Evolutionary conservation across 2,113 vertebrate species (phyloP).

Genomic region (Pyrgilauda ruficollis): DNA sequence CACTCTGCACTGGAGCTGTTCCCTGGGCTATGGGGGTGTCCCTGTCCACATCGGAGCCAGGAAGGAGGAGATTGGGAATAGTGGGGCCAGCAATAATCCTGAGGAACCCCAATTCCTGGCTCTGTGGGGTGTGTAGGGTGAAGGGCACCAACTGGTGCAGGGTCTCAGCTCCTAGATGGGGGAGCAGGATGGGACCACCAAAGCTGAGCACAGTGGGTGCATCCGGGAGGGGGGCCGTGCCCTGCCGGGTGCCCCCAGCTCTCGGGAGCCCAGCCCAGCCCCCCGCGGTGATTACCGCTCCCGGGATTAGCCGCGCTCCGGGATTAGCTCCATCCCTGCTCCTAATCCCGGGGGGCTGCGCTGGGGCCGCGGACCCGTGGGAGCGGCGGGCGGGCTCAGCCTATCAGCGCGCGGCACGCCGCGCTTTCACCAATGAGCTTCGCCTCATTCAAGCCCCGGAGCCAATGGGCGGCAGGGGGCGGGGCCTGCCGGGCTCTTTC

Average conservation of each 20-base stretch:
- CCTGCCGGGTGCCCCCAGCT: accelerated
- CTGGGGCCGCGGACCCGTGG: not conserved
- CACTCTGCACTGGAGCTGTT: too few relatives aligned
- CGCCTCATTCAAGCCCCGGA: accelerated
- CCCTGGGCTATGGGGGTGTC: not conserved
- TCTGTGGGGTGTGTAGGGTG: not conserved
- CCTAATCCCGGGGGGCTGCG: not conserved
- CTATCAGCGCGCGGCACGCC: not conserved
- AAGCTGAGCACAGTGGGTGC: not conserved
- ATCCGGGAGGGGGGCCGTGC: too few relatives aligned
- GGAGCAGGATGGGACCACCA: accelerated
- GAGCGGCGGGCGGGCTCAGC: not conserved
- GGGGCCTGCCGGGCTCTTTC: not conserved
- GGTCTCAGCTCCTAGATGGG: accelerated
- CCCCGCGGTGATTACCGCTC: not conserved
- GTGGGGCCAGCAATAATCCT: not conserved
- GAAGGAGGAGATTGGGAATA: too few relatives aligned
- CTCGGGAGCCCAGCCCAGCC: not conserved
- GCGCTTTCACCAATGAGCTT: not conserved
- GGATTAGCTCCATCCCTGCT: not conserved
- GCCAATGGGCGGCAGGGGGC: not conserved
- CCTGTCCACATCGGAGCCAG: not conserved
- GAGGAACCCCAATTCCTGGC: not conserved
- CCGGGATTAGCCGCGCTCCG: not conserved
- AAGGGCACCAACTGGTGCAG: not conserved